These are phyloP conservation scores for Panthera uncia DNA, from an alignment of 2,113 vertebrate species.

Conservation along the genomic window DNA sequence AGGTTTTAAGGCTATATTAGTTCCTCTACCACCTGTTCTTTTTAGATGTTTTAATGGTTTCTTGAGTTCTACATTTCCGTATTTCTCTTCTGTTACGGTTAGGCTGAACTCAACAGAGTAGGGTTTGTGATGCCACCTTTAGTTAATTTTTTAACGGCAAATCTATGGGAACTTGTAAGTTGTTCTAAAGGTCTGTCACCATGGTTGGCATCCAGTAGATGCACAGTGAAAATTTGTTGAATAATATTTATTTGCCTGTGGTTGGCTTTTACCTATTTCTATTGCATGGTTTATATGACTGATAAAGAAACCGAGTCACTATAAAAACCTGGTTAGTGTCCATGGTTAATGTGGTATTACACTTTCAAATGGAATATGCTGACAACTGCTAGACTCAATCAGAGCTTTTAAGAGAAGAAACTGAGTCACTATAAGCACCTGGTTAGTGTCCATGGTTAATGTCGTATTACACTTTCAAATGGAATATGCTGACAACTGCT, in stretches of 20 bases:
- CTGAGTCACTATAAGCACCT: too few relatives aligned
- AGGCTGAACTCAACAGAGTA: neutral
- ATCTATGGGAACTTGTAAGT: neutral
- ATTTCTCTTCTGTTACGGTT: neutral
- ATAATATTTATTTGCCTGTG: neutral
- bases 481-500: too few relatives aligned
- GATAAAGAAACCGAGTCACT: neutral
- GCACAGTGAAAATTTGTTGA: neutral
- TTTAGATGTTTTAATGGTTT: neutral
- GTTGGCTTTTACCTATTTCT: neutral
- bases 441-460: too few relatives aligned
- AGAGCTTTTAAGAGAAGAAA: neutral
- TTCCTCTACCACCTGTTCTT: neutral
- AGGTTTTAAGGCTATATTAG: neutral
- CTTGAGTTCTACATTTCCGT: neutral
- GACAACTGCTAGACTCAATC: neutral
- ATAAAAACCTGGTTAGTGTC: rapidly evolving
- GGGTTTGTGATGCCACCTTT: neutral
- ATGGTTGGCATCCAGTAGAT: neutral
- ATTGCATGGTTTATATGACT: neutral
- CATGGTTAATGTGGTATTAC: neutral
- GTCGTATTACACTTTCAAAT: too few relatives aligned
- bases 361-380: neutral
- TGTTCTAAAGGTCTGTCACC: neutral
- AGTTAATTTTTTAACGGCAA: neutral